Evolutionary conservation across 2,113 vertebrate genomes (phyloP).

Genomic region (Salminus brasiliensis): DNA sequence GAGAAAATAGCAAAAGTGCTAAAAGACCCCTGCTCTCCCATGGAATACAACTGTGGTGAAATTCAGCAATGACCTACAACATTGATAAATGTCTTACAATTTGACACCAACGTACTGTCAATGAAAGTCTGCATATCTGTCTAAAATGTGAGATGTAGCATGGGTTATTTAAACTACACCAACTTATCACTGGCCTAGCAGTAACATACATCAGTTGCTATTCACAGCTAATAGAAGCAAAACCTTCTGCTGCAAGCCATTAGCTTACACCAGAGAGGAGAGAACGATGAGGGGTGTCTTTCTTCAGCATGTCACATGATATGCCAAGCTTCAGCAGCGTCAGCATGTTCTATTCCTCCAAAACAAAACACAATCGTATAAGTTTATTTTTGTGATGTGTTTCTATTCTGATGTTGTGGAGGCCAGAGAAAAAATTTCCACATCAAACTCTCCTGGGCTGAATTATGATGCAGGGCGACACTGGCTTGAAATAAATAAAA

Average conservation of each 20-base stretch:
- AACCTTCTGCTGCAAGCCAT: constrained; percentile 12
- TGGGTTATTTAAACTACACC: not conserved
- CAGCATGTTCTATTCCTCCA: not conserved
- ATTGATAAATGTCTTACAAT: not conserved
- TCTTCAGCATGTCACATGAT: too few relatives aligned
- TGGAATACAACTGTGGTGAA: too few relatives aligned
- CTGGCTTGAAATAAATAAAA: not conserved
- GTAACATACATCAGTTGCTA: too few relatives aligned
- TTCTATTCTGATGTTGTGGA: too few relatives aligned
- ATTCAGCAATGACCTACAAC: not conserved
- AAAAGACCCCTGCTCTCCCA: not conserved
- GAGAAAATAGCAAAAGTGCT: not conserved
- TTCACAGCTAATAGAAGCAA: constrained; percentile 16
- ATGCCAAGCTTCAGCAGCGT: not conserved
- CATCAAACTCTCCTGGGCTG: too few relatives aligned
- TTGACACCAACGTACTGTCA: too few relatives aligned
- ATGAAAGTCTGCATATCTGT: too few relatives aligned
- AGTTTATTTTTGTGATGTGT: too few relatives aligned
- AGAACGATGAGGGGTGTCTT: not conserved
- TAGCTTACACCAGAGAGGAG: not conserved
- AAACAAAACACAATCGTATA: not conserved
- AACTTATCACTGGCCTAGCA: not conserved
- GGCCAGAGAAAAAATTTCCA: too few relatives aligned
- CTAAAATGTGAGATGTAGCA: not conserved
- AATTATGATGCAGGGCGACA: not conserved